A percentile compares a stretch with the other conserved stretches of the same genome.
Conservation (phyloP, 2,113 vertebrate genomes). For the Cyphomyrus plagiostoma region DNA sequence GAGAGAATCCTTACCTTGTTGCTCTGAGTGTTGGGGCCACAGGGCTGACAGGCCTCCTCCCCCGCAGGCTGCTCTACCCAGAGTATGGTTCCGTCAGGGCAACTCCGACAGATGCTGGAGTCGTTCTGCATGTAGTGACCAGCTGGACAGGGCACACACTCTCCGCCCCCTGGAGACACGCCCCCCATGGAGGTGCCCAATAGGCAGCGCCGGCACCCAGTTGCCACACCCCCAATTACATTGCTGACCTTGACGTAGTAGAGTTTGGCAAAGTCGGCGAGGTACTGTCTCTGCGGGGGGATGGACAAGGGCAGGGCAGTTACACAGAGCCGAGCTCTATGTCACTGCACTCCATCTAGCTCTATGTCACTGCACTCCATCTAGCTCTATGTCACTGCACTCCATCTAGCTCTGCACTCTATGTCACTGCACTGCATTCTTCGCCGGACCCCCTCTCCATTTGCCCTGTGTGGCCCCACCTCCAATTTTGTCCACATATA, state of each 20-base stretch:
- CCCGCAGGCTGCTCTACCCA: constrained; percentile 64
- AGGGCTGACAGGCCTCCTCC: constrained; percentile 64
- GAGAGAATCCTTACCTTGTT: constrained; percentile 64
- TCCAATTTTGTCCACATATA: background rate
- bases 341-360: background rate
- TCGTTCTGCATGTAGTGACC: constrained; percentile 68
- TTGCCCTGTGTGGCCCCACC: background rate
- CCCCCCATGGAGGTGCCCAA: constrained; percentile 42
- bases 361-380: too few relatives aligned
- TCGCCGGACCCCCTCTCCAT: background rate
- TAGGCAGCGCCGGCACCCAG: constrained; percentile 77
- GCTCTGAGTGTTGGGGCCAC: constrained; percentile 74
- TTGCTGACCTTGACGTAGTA: constrained; percentile 87
- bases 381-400: too few relatives aligned
- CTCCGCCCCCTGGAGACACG: constrained; percentile 31
- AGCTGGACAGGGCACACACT: constrained; percentile 75
- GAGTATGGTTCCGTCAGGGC: constrained; percentile 70
- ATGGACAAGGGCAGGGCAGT: background rate
- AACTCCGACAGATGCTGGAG: constrained; percentile 66
- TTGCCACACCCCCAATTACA: constrained; percentile 76
- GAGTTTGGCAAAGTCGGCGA: constrained; percentile 75
- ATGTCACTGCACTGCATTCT: background rate
- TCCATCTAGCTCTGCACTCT: too few relatives aligned
- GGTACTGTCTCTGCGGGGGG: constrained; percentile 72
- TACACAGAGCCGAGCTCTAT: background rate